These are phyloP conservation scores for Pseudocheirus occidentalis DNA, from an alignment of 2,797 vertebrate species.

Conservation along the genomic window DNA sequence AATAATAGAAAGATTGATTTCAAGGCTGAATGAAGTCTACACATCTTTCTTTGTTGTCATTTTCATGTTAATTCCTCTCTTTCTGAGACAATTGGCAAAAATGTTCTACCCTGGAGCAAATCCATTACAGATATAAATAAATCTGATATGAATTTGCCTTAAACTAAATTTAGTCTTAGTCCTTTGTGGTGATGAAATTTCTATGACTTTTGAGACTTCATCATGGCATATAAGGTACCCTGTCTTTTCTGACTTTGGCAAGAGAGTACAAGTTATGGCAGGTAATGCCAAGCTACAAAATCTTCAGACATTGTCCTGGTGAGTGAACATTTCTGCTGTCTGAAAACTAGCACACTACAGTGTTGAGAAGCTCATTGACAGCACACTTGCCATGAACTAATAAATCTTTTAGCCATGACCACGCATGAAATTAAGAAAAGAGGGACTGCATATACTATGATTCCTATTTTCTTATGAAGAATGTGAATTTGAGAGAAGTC, in stretches of 20 bases:
- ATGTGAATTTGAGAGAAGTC: neutral
- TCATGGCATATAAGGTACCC: neutral
- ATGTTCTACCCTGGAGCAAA: neutral
- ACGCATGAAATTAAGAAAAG: neutral
- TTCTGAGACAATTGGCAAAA: constrained; percentile 21
- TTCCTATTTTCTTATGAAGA: neutral
- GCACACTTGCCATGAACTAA: neutral
- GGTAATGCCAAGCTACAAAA: neutral
- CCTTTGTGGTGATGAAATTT: neutral
- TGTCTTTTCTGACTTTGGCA: neutral
- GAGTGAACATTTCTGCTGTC: neutral
- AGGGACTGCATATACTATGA: neutral
- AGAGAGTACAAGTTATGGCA: neutral
- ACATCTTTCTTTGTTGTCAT: neutral
- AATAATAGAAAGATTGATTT: neutral
- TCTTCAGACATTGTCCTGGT: neutral
- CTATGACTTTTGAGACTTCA: neutral
- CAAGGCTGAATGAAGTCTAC: neutral
- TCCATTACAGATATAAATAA: constrained; percentile 18
- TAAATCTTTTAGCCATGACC: neutral
- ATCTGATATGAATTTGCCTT: neutral
- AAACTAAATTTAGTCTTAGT: neutral
- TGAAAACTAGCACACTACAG: neutral
- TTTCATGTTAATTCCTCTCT: neutral
- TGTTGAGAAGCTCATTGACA: neutral